These are phyloP conservation scores for Agrypnia vestita DNA, from an alignment of 1,140 invertebrate genomes.

Conservation along the genomic window DNA sequence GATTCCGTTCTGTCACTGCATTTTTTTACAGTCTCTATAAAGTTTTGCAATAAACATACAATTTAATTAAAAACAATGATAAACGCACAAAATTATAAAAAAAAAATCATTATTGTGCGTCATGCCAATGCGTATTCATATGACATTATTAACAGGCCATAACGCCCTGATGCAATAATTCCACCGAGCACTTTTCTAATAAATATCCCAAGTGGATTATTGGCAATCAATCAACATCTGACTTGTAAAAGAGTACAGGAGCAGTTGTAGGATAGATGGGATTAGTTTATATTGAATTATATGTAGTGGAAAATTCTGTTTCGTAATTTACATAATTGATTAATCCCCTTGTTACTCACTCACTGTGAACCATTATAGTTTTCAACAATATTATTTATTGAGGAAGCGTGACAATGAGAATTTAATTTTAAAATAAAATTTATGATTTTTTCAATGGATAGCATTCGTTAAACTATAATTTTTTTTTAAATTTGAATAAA, in stretches of 20 bases:
- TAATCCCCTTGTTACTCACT: neutral
- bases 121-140: neutral
- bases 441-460: too few relatives aligned
- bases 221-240: constrained; percentile 52
- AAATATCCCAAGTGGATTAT: constrained; percentile 51
- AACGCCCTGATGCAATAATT: constrained; percentile 17
- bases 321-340: constrained; percentile 53
- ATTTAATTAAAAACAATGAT: too few relatives aligned
- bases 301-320: constrained; percentile 56
- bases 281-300: constrained; percentile 54
- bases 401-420: neutral
- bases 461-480: too few relatives aligned
- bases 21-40: too few relatives aligned
- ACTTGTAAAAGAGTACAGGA: neutral
- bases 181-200: constrained; percentile 35
- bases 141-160: neutral
- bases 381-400: constrained; percentile 2
- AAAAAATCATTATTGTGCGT: too few relatives aligned
- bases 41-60: too few relatives aligned
- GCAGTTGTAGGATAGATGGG: constrained; percentile 29
- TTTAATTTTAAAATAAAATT: too few relatives aligned
- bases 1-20: too few relatives aligned
- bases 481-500: too few relatives aligned
- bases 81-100: too few relatives aligned
- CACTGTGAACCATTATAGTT: neutral